Percentiles rank a stretch among this genome's conserved stretches.
These are phyloP conservation scores for Andrena hattorfiana DNA, from an alignment of 2,888 invertebrate species.

Conservation along the genomic window DNA sequence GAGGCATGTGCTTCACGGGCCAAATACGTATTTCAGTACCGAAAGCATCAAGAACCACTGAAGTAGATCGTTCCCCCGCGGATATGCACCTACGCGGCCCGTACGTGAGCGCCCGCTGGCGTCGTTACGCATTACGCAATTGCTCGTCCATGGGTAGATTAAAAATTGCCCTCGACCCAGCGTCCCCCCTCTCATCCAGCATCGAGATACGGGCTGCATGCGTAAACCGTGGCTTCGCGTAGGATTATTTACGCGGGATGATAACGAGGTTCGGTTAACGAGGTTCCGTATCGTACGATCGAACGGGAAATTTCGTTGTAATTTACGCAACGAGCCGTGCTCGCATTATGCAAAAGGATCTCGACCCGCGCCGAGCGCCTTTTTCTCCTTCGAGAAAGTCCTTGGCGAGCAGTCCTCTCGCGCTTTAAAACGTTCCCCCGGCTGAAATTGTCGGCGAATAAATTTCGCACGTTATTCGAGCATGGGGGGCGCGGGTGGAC, in stretches of 20 bases:
- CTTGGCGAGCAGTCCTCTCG: constrained; percentile 12
- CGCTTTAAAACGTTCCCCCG: constrained; percentile 6
- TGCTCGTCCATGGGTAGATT: constrained; percentile 25
- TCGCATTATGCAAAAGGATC: constrained; percentile 39
- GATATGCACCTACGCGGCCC: constrained; percentile 25
- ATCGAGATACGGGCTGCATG: constrained; percentile 1
- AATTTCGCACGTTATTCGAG: constrained; percentile 25
- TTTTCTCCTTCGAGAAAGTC: constrained; percentile 6
- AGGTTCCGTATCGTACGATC: constrained; percentile 38
- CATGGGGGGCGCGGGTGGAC: constrained; percentile 8
- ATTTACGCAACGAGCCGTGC: constrained; percentile 30
- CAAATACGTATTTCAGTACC: background rate
- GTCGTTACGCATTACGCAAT: constrained; percentile 34
- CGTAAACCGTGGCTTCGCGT: constrained; percentile 19
- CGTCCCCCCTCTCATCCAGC: background rate
- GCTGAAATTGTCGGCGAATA: constrained; percentile 3
- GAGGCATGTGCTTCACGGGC: too few species aligned
- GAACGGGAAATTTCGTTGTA: constrained; percentile 34
- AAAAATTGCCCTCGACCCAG: constrained; percentile 20
- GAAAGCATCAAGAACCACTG: constrained; percentile 15
- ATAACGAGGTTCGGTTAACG: constrained; percentile 44
- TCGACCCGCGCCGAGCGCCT: constrained; percentile 7
- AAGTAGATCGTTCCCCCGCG: constrained; percentile 8
- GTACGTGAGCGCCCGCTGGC: background rate
- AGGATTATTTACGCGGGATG: constrained; percentile 37